These are phyloP conservation scores for Sphenopsis melanotis DNA, from an alignment of 2,797 vertebrate species.

Conservation along the genomic window DNA sequence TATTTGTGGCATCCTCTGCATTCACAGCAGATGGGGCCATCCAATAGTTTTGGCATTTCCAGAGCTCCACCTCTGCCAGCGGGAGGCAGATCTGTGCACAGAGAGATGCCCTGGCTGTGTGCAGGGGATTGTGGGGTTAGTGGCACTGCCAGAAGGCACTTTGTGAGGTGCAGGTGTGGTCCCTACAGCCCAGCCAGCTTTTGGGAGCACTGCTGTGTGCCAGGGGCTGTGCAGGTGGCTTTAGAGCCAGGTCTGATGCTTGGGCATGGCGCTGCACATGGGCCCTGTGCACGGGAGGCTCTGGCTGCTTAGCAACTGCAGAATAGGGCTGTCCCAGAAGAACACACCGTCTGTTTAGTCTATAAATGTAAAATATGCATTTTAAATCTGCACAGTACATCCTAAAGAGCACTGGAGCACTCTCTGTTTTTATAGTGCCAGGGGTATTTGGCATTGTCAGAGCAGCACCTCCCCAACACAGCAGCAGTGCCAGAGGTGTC, in stretches of 20 bases:
- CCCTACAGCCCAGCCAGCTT: background rate
- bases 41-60: background rate
- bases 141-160: background rate
- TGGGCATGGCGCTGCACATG: rapidly evolving
- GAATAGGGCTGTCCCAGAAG: background rate
- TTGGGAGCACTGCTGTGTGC: background rate
- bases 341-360: background rate
- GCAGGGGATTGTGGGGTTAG: background rate
- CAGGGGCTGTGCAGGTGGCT: background rate
- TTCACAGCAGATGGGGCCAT: background rate
- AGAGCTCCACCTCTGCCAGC: rapidly evolving
- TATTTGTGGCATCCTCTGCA: background rate
- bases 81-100: rapidly evolving
- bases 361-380: background rate
- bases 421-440: background rate
- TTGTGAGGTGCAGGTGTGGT: background rate
- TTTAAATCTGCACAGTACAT: background rate
- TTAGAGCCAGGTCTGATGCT: background rate
- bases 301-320: slow-evolving; percentile 23
- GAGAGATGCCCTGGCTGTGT: background rate
- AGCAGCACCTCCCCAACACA: background rate
- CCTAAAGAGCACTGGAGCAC: background rate
- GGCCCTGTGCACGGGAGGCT: background rate
- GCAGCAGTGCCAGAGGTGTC: background rate
- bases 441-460: background rate